These are phyloP conservation scores for Paracyclopina nana DNA, from an alignment of 1,140 invertebrate species.

Conservation along the genomic window DNA sequence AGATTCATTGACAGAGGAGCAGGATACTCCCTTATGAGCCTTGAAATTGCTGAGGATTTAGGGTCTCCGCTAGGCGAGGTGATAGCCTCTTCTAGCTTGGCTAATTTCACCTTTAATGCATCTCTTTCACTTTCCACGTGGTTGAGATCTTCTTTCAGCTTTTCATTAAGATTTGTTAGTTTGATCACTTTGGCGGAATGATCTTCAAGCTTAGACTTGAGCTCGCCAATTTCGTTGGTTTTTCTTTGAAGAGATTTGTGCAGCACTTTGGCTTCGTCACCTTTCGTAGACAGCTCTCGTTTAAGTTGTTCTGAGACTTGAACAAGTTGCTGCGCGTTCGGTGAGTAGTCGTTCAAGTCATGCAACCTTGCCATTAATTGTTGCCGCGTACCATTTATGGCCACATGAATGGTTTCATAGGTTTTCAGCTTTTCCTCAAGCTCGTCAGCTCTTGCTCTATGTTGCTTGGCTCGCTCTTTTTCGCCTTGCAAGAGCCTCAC, in stretches of 20 bases:
- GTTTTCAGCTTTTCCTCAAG: conserved; percentile 1
- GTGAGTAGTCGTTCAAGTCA: not conserved
- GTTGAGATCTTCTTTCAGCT: not conserved
- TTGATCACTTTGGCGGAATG: not conserved
- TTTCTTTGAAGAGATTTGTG: not conserved
- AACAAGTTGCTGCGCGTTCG: conserved; percentile 1
- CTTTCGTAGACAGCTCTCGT: not conserved
- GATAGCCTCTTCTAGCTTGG: not conserved
- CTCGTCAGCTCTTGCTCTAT: not conserved
- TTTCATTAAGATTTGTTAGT: not conserved
- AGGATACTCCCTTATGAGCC: not conserved
- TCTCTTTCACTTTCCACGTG: conserved; percentile 1
- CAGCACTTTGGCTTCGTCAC: not conserved
- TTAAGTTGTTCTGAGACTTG: conserved; percentile 7
- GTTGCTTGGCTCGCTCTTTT: not conserved
- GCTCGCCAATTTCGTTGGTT: not conserved
- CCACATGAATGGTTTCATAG: conserved; percentile 6
- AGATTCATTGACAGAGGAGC: too few relatives aligned
- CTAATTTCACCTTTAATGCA: not conserved
- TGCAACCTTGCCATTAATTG: conserved; percentile 6
- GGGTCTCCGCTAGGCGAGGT: not conserved
- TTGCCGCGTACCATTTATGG: not conserved
- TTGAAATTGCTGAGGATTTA: not conserved
- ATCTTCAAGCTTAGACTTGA: not conserved
- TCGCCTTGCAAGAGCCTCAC: not conserved